Conservation (phyloP, 2,888 invertebrate species). For the Euspilapteryx auroguttella region DNA sequence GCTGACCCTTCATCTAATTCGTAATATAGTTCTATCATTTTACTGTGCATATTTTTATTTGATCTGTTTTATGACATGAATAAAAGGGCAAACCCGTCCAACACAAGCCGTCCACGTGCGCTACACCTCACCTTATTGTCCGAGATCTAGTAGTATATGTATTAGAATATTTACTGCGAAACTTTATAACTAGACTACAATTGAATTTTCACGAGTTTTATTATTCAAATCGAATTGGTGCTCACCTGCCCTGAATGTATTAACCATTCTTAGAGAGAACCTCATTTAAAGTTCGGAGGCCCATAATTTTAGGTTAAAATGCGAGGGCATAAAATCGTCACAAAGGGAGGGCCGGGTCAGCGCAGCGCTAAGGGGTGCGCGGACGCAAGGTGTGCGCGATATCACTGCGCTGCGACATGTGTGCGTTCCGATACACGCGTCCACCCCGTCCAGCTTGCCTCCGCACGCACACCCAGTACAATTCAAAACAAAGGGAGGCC, state of each 20-base stretch:
- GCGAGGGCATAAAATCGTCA: no score
- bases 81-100: slow-evolving; percentile 5
- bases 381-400: slow-evolving; percentile 52
- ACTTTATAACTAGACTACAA: slow-evolving; percentile 1
- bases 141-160: slow-evolving; percentile 1
- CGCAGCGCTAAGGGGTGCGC: slow-evolving; percentile 26
- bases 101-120: slow-evolving; percentile 6
- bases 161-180: no score
- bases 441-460: slow-evolving; percentile 21
- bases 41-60: no score
- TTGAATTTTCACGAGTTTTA: slow-evolving; percentile 3
- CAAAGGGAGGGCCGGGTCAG: slow-evolving; percentile 34
- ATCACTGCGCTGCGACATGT: slow-evolving; percentile 47
- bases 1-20: no score
- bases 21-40: no score
- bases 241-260: slow-evolving; percentile 5
- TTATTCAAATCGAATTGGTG: slow-evolving; percentile 2
- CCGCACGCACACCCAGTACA: slow-evolving; percentile 19
- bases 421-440: slow-evolving; percentile 44
- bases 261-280: no score
- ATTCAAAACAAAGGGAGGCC: slow-evolving; percentile 31
- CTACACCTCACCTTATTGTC: slow-evolving; percentile 5
- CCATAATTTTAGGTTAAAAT: no score
- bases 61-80: slow-evolving; percentile 7
- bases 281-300: no score